A percentile compares a stretch with the other conserved stretches of the same genome.
phyloP scores from a whole-genome alignment of 2,888 invertebrate species.

The Micoletzkya japonica region DNA sequence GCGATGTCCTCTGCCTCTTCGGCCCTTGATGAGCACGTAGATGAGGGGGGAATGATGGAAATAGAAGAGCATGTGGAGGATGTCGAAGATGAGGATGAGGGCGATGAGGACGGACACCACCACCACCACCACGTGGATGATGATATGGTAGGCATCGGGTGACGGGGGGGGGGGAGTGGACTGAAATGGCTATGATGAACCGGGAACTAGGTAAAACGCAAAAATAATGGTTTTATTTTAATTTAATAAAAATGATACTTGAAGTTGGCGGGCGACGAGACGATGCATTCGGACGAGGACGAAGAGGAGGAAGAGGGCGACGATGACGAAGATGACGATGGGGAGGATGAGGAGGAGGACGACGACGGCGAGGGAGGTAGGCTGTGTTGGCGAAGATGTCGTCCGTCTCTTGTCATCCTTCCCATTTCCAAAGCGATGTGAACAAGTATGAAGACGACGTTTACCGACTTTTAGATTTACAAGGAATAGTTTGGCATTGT shows the following conservation, averaged over 20 bases:
- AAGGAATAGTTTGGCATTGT: too few species aligned
- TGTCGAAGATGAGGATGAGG: background rate
- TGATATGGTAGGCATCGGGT: too few species aligned
- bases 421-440: too few species aligned
- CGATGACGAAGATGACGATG: constrained; percentile 63
- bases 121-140: too few species aligned
- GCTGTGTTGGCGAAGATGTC: background rate
- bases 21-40: background rate
- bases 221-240: too few species aligned
- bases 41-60: constrained; percentile 1
- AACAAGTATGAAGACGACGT: too few species aligned
- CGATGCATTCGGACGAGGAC: constrained; percentile 58
- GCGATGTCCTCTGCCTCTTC: constrained; percentile 11
- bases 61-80: constrained; percentile 14
- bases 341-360: constrained; percentile 69
- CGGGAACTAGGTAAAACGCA: too few species aligned
- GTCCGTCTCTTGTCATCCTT: background rate
- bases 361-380: background rate
- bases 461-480: too few species aligned
- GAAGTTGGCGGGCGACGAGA: constrained; percentile 66
- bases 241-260: too few species aligned
- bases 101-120: background rate
- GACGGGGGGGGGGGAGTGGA: too few species aligned
- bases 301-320: background rate
- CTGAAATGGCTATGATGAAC: too few species aligned